Base-by-base conservation (phyloP, 2,797 vertebrate species). In the Perodicticus potto region DNA sequence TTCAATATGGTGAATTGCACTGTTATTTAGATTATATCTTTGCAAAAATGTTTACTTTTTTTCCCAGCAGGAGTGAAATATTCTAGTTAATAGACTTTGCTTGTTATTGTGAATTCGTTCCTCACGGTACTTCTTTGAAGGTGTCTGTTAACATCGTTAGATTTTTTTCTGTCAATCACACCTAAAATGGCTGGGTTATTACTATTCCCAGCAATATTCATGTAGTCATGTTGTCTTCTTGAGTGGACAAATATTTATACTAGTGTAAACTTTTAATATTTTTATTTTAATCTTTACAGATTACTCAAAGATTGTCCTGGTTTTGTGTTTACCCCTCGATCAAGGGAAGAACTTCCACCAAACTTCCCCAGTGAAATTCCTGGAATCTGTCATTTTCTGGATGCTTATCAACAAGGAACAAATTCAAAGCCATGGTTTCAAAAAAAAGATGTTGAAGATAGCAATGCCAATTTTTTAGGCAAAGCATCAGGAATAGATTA, bases 371-470 rank as follows among this genome's bases (percentile, higher is more conserved):
- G 98, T 89, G 99, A 99, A 97, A 99, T 99, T 98, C 99, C 99
- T 98, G 99, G 99, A 98, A 99, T 99, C 98, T 99, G 99, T 98
- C 99, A 99, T 98, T 99, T 99, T 98, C 99, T 99, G 97, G 99
- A 99, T 98, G 98, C 99, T 76, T 98, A 98, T 88, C 97, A 98
- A 97, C 98, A 98, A 98, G 98, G 97, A 96, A 94, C 97, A 95
- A 97, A 97, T 85, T 97, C 98, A 91, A 98, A 98, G 95, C 97
- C 96, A 5, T 98, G 98, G 97, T 98, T 98, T 97, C 98, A 98
- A 97, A 98, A 98, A 96, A 97, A 88, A 96, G 97, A 98, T 77
- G 74, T 96, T 83, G 98, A 98, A 96, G 98, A 98, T 20, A 97
- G 98, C 80, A 98, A 98, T 90, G 98, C 98, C 63, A 98, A 99